Evolutionary conservation across 2,888 invertebrate genomes (phyloP), one percentile per base, ranked within the genome.

Genomic region (Hoplodrina ambigua): DNA sequence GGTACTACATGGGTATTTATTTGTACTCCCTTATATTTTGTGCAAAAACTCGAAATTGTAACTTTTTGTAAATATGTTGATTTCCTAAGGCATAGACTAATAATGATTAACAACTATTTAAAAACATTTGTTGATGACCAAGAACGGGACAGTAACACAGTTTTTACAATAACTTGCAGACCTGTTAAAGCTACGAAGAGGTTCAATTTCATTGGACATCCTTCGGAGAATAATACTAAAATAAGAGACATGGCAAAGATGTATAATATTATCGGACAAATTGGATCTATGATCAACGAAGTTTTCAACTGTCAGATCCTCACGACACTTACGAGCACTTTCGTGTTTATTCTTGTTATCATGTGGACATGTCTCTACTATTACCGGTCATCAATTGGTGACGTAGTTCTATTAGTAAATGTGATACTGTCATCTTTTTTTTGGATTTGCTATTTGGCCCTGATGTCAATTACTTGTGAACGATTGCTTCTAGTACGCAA

Each of bases 291-390:
- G 61, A 85, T 93, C 25, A 93, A 92, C 60, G 72, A 87, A 17
- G 79, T 89, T 37, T 93, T 89, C 69, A 91, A 92, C 68, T 91
- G 89, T 15, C 89, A 91, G 77, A 88, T 93, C 15, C 89, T 93
- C n/a, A 87, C 90, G 86, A 87, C 85, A 17, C 84, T 46, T 15
- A 17, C 11, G 17, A 46, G 15, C 17, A 17, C 46, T 46, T 46
- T 46, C 17, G 6, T 46, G 46, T 46, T 46, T 46, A 46, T 46
- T 6, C 10, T 46, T 46, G 46, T 46, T 17, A 46, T 46, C 46
- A 46, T 46, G 46, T 46, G 46, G 46, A 46, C 46, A 46, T 46
- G 46, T 46, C 46, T 46, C 46, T 46, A 46, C 46, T 46, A 46
- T 46, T 46, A 46, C 46, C 46, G 46, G 46, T 11, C 46, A 46